phyloP scores from a whole-genome alignment of 2,797 vertebrate genomes.

The Saxicola maurus region DNA sequence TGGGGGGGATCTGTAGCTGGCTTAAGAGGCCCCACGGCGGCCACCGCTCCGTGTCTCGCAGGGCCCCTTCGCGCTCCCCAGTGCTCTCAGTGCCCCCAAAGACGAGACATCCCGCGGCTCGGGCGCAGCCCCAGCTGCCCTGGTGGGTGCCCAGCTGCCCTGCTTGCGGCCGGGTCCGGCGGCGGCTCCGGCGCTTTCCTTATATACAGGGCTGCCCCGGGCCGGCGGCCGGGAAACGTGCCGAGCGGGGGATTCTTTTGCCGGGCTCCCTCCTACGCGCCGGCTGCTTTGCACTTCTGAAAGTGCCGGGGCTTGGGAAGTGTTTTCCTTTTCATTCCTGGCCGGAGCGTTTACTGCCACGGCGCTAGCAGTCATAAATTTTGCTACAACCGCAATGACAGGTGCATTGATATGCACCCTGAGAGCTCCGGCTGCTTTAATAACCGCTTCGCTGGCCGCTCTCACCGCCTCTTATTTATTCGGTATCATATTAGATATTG shows the following conservation, averaged over 20 bases:
- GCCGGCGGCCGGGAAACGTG: slow-evolving; percentile 69
- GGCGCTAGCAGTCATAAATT: slow-evolving; percentile 94
- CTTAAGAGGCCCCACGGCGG: background rate
- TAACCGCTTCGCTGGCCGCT: slow-evolving; percentile 76
- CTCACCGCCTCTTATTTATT: slow-evolving; percentile 78
- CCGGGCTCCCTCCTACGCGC: slow-evolving; percentile 92
- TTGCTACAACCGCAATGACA: slow-evolving; percentile 91
- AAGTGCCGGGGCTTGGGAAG: slow-evolving; percentile 78
- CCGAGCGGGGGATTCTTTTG: slow-evolving; percentile 87
- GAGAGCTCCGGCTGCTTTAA: slow-evolving; percentile 80
- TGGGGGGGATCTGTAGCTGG: background rate
- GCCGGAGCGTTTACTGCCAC: slow-evolving; percentile 87
- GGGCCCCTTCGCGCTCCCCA: background rate
- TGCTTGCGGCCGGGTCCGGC: background rate
- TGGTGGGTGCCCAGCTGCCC: background rate
- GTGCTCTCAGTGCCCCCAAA: background rate
- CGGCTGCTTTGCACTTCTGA: slow-evolving; percentile 86
- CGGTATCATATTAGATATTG: slow-evolving; percentile 81
- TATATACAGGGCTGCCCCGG: slow-evolving; percentile 74
- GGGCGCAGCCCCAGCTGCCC: background rate
- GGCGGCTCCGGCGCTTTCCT: background rate
- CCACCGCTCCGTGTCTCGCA: background rate
- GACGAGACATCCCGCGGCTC: background rate
- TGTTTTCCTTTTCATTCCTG: slow-evolving; percentile 90
- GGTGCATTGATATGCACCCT: slow-evolving; percentile 98